Evolutionary conservation across 2,888 invertebrate genomes (phyloP).

Genomic region (Ligdia adustata): DNA sequence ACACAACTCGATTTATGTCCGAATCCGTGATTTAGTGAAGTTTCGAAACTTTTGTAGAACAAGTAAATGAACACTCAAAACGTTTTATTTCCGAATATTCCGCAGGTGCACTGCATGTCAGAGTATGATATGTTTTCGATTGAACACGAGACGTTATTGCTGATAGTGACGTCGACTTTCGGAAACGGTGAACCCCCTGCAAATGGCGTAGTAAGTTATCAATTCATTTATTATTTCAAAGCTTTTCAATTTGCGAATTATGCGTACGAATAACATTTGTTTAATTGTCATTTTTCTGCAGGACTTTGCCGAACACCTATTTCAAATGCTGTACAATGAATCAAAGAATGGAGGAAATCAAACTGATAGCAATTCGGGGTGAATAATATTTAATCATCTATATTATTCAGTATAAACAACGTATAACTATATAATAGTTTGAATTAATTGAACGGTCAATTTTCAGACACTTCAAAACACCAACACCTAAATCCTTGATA

Average conservation of each 20-base stretch:
- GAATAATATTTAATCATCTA: constrained; percentile 3
- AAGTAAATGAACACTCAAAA: too few species aligned
- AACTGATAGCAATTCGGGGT: constrained; percentile 48
- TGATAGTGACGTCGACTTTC: constrained; percentile 97
- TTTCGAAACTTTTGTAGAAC: neutral
- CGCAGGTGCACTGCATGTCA: constrained; percentile 95
- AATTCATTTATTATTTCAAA: neutral
- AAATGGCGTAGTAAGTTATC: constrained; percentile 92
- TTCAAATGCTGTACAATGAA: constrained; percentile 67
- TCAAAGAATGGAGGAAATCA: constrained; percentile 56
- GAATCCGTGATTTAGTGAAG: constrained; percentile 11
- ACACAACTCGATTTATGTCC: constrained; percentile 20
- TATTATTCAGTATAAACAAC: neutral
- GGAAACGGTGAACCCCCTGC: constrained; percentile 99
- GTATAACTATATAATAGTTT: neutral
- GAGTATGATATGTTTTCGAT: constrained; percentile 97
- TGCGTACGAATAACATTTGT: neutral
- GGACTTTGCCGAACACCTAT: constrained; percentile 72
- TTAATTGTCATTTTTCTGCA: constrained; percentile 43
- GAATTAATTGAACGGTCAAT: neutral
- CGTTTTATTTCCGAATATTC: too few species aligned
- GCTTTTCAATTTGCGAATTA: neutral
- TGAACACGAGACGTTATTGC: constrained; percentile 95
- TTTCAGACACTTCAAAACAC: constrained; percentile 85
- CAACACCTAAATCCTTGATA: constrained; percentile 92